Base-by-base conservation (phyloP, 2,888 invertebrate species). In the Cryptocheilus praepositus region DNA sequence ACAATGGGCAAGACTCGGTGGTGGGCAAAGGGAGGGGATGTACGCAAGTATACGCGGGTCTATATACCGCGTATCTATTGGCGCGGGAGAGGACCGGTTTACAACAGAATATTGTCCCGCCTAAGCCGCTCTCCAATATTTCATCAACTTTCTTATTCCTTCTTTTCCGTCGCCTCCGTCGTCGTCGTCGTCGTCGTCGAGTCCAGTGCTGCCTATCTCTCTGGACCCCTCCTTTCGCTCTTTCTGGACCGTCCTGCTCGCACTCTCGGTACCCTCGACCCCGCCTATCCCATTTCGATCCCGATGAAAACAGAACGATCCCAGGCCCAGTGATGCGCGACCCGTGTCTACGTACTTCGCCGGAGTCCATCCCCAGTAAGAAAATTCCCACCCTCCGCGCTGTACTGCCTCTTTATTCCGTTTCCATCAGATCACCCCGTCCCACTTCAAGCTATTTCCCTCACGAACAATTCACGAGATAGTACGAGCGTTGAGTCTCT, bases 101-200 rank as follows among this genome's bases (percentile, higher is more conserved):
- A 85, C 86, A 85, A 82, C 84, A 77, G 86, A 87, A 87, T 86
- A 87, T 87, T 87, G 87, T 87, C 83, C 86, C 81, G 82, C 77
- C 81, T 86, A 86, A 87, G 87, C 85, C 85, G 87, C 83, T 86
- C 87, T 87, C 87, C 87, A 83, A 87, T 87, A 87, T 87, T 87
- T 87, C 87, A 87, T 87, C 87, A 87, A 86, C 84, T 86, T 85
- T 82, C 84, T 84, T 84, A 85, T 85, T 85, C 82, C 80, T 84
- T 79, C 79, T 83, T 84, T 81, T 70, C 69, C 67, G 19, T 67
- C 68, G 66, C 51, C 36, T 22, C 16, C 21, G 15, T 55, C 13
- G 16, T 55, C 51, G 5, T 21, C 36, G 36, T 11, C 7, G 4
- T 36, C 8, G 36, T 36, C 36, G 36, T 5, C 36, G 13, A 11